phyloP scores from a whole-genome alignment of 1,140 invertebrate genomes.

The Sipha flava region DNA sequence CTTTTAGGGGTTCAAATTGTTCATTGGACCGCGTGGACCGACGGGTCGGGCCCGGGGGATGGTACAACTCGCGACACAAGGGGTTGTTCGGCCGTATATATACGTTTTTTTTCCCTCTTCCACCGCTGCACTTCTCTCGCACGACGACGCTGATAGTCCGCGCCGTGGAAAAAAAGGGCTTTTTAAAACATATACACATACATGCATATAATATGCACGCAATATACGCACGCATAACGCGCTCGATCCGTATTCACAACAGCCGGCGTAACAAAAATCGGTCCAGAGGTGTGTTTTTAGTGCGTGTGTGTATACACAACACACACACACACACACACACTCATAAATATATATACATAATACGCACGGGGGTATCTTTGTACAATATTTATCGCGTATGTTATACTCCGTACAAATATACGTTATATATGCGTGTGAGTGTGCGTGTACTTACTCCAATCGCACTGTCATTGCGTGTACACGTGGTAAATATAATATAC shows the following conservation, averaged over 20 bases:
- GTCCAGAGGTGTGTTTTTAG: not conserved
- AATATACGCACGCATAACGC: not conserved
- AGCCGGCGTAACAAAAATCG: not conserved
- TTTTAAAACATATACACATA: not conserved
- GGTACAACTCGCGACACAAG: conserved; percentile 32
- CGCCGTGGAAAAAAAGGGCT: not conserved
- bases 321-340: no score
- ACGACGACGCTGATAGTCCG: not conserved
- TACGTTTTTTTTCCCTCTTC: not conserved
- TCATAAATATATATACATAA: no score
- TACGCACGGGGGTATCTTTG: not conserved
- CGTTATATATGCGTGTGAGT: not conserved
- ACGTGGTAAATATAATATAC: no score
- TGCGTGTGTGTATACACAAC: no score
- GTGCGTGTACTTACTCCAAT: no score
- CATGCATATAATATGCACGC: not conserved
- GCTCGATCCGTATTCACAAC: no score
- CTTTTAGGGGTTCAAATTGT: conserved; percentile 33
- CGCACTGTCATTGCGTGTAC: no score
- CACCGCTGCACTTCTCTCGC: not conserved
- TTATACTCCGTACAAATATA: not conserved
- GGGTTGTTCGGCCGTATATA: conserved; percentile 25
- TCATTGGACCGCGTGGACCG: conserved; percentile 32
- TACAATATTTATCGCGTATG: not conserved
- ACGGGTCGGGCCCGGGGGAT: conserved; percentile 33